Conservation (phyloP, 2,113 vertebrate genomes). For the Scomber japonicus region DNA sequence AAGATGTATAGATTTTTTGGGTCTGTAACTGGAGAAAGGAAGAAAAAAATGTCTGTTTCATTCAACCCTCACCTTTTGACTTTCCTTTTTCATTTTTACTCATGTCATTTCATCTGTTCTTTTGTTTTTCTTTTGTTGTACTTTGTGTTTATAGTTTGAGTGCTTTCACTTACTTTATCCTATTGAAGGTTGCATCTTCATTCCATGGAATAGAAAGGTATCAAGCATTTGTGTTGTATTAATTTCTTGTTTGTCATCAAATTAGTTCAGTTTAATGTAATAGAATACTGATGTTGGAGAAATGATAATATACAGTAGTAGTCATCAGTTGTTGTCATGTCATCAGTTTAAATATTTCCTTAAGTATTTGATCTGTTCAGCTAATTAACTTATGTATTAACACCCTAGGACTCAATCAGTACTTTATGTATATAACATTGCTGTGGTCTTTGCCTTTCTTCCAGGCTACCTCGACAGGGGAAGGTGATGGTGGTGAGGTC, state of each 20-base stretch:
- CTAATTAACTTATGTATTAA: not conserved
- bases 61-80: conserved; percentile 36
- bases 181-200: conserved; percentile 97
- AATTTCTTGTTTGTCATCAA: conserved; percentile 14
- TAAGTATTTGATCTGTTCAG: not conserved
- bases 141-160: conserved; percentile 94
- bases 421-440: not conserved
- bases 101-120: conserved; percentile 55
- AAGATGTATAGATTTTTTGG: not conserved
- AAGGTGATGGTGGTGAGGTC: conserved; percentile 89
- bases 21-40: not conserved
- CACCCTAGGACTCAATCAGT: not conserved
- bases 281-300: not conserved
- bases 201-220: conserved; percentile 99
- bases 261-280: not conserved
- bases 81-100: conserved; percentile 30
- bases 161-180: conserved; percentile 94
- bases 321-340: too few relatives aligned
- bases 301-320: not conserved
- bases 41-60: not conserved
- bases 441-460: conserved; percentile 47
- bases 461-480: conserved; percentile 91
- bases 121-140: conserved; percentile 67
- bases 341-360: not conserved
- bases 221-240: conserved; percentile 63